Percentiles rank a stretch among this genome's conserved stretches.
These are phyloP conservation scores for Gephyroberyx darwinii DNA, from an alignment of 2,797 vertebrate genomes.

Conservation along the genomic window DNA sequence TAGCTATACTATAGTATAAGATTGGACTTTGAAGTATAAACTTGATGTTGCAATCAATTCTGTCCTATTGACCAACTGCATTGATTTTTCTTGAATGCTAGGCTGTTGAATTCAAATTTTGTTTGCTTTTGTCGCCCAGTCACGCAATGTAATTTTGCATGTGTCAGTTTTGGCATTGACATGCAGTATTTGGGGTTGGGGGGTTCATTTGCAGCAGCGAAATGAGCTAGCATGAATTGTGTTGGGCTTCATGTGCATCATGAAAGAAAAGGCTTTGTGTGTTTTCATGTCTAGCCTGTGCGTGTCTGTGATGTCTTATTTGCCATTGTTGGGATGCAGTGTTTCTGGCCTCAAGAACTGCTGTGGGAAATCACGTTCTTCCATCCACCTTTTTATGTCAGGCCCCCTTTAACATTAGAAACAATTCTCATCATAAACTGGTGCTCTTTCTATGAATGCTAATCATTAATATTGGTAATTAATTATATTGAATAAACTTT, in stretches of 20 bases:
- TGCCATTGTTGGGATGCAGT: conserved; percentile 20
- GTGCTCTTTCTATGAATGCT: too few relatives aligned
- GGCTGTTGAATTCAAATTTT: too few relatives aligned
- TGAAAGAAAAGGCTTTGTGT: conserved; percentile 41
- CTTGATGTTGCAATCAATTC: too few relatives aligned
- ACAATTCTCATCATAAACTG: too few relatives aligned
- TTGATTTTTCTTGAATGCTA: too few relatives aligned
- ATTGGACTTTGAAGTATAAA: too few relatives aligned
- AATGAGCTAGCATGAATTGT: conserved; percentile 3
- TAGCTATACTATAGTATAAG: too few relatives aligned
- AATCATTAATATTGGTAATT: too few relatives aligned
- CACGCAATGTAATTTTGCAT: conserved; percentile 11
- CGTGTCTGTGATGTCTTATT: conserved; percentile 18
- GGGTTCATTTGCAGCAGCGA: not conserved
- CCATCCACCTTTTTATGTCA: not conserved
- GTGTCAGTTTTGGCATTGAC: not conserved
- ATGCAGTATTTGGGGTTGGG: not conserved
- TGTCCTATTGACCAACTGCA: too few relatives aligned
- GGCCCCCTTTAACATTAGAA: too few relatives aligned
- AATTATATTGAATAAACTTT: too few relatives aligned
- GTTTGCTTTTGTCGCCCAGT: not conserved
- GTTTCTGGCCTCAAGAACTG: conserved; percentile 32
- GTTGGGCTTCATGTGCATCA: conserved; percentile 8
- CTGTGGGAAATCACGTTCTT: conserved; percentile 39
- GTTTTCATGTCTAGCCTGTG: conserved; percentile 13